Evolutionary conservation across 2,888 invertebrate species (phyloP).

Genomic region (Drosophila paucipuncta): DNA sequence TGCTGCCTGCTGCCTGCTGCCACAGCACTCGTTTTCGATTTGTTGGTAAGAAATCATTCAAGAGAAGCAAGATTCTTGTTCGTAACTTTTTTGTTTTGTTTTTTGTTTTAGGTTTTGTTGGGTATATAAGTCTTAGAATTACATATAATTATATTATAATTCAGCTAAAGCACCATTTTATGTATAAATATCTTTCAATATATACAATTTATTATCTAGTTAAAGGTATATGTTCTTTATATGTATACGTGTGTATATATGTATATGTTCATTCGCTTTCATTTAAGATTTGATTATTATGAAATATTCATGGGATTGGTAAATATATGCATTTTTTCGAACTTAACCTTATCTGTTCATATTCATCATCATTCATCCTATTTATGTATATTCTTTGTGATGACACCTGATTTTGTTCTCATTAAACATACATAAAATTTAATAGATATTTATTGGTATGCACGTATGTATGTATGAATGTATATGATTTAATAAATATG

Average conservation of each 20-base stretch:
- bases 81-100: background rate
- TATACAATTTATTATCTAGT: slow-evolving; percentile 66
- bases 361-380: slow-evolving; percentile 8
- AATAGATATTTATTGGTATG: slow-evolving; percentile 26
- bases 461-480: slow-evolving; percentile 17
- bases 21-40: slow-evolving; percentile 29
- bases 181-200: slow-evolving; percentile 54
- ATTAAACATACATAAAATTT: slow-evolving; percentile 21
- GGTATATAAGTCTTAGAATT: slow-evolving; percentile 67
- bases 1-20: slow-evolving; percentile 30
- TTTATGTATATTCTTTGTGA: slow-evolving; percentile 14
- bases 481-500: slow-evolving; percentile 29
- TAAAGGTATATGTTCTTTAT: slow-evolving; percentile 60
- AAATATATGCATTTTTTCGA: slow-evolving; percentile 40
- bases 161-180: slow-evolving; percentile 84
- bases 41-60: slow-evolving; percentile 32
- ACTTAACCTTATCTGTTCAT: slow-evolving; percentile 12
- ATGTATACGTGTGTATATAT: slow-evolving; percentile 61
- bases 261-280: slow-evolving; percentile 51
- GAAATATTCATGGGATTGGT: slow-evolving; percentile 42
- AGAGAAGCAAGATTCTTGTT: slow-evolving; percentile 43
- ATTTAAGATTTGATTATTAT: slow-evolving; percentile 38
- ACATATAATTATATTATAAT: slow-evolving; percentile 75
- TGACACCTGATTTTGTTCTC: slow-evolving; percentile 41
- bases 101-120: slow-evolving; percentile 26